These are phyloP conservation scores for Diloba caeruleocephala DNA, from an alignment of 2,888 invertebrate genomes.

Conservation along the genomic window DNA sequence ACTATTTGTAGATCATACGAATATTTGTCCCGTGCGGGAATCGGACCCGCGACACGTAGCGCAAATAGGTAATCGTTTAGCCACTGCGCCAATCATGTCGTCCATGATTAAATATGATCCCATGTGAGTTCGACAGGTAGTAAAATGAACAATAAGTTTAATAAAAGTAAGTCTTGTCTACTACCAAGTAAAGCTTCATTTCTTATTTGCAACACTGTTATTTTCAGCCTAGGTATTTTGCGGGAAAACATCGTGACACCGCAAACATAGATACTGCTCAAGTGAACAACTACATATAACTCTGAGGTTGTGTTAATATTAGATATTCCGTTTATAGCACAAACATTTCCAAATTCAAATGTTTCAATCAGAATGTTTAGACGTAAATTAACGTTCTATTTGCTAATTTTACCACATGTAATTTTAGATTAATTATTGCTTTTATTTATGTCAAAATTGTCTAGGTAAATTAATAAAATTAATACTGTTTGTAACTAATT, in stretches of 20 bases:
- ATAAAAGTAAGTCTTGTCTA: conserved; percentile 21
- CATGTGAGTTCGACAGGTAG: not conserved
- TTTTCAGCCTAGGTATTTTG: conserved; percentile 29
- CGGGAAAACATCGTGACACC: conserved; percentile 12
- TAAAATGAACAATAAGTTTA: conserved; percentile 9
- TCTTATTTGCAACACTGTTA: conserved; percentile 24
- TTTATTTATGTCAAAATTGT: too few relatives aligned
- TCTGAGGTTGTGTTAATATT: conserved; percentile 41
- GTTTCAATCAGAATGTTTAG: conserved; percentile 37
- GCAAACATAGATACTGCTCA: conserved; percentile 27
- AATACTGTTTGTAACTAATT: too few relatives aligned
- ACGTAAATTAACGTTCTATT: conserved; percentile 18
- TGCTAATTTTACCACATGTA: conserved; percentile 35
- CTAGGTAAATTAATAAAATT: too few relatives aligned
- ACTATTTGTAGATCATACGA: too few relatives aligned
- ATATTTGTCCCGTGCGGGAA: too few relatives aligned
- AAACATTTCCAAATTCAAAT: conserved; percentile 32
- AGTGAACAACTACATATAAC: conserved; percentile 35
- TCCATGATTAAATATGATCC: too few relatives aligned
- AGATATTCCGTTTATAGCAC: conserved; percentile 32
- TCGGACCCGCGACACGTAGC: too few relatives aligned
- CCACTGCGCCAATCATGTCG: too few relatives aligned
- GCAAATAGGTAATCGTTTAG: too few relatives aligned
- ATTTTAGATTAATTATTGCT: not conserved
- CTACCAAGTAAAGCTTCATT: conserved; percentile 20